Percentiles rank a stretch among this genome's conserved stretches.
These are phyloP conservation scores for Sturnus vulgaris DNA, from an alignment of 2,113 vertebrate genomes.

Conservation along the genomic window DNA sequence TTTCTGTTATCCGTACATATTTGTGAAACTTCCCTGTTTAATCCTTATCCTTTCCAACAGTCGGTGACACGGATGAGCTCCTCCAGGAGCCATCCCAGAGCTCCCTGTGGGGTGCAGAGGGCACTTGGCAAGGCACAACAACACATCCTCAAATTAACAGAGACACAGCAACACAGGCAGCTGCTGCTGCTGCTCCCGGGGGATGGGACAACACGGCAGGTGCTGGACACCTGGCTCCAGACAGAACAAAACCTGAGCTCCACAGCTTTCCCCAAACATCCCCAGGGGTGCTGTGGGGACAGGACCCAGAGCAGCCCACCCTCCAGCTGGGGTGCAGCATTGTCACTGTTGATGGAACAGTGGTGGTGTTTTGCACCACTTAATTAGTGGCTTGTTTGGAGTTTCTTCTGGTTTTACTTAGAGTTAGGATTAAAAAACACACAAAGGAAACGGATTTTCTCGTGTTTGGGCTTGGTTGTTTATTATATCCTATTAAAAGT, in stretches of 20 bases:
- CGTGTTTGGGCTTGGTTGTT: too few relatives aligned
- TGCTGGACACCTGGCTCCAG: not conserved
- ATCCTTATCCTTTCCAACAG: too few relatives aligned
- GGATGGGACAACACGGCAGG: not conserved
- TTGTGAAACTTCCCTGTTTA: too few relatives aligned
- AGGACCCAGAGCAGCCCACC: not conserved
- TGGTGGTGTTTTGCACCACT: too few relatives aligned
- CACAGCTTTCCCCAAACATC: fast-evolving
- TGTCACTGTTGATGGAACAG: fast-evolving
- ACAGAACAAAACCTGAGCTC: not conserved
- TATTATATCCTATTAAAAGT: too few relatives aligned
- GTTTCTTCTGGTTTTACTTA: too few relatives aligned
- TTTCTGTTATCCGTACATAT: too few relatives aligned
- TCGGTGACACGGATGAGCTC: not conserved
- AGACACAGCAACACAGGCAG: fast-evolving
- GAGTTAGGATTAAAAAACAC: too few relatives aligned
- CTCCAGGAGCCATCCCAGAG: not conserved
- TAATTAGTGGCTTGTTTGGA: too few relatives aligned
- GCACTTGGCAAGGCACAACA: not conserved
- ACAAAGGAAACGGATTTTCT: too few relatives aligned
- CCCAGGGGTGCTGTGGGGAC: not conserved
- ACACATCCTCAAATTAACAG: not conserved
- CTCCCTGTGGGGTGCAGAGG: not conserved
- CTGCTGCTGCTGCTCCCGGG: not conserved
- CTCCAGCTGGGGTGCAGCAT: not conserved